phyloP scores from a whole-genome alignment of 2,113 vertebrate genomes.

The Sula dactylatra region DNA sequence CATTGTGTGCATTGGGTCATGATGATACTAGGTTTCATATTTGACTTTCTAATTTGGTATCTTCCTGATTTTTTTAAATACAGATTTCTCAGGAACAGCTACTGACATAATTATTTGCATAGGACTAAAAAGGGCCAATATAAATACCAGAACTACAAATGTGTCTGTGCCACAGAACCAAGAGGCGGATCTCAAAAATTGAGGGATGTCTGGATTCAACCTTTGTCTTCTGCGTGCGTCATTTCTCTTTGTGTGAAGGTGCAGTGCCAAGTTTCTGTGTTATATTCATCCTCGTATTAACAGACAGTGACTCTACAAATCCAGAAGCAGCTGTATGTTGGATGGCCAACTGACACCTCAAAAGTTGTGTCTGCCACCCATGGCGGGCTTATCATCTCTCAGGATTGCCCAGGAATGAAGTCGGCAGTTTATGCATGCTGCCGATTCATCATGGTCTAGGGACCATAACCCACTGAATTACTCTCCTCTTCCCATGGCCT shows the following conservation, averaged over 20 bases:
- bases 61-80: conserved; percentile 27
- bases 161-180: not conserved
- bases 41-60: conserved; percentile 41
- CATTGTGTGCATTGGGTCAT: not conserved
- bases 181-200: not conserved
- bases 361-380: not conserved
- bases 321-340: not conserved
- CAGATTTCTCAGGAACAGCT: conserved; percentile 19
- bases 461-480: not conserved
- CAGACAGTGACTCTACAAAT: not conserved
- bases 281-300: not conserved
- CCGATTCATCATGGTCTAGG: accelerated
- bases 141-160: conserved; percentile 13
- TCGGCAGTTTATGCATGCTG: accelerated
- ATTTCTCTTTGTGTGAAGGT: not conserved
- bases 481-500: not conserved
- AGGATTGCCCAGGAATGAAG: not conserved
- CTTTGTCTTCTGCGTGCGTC: not conserved
- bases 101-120: conserved; percentile 25
- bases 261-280: not conserved
- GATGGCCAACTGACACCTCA: not conserved
- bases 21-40: conserved; percentile 51
- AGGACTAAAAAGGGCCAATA: not conserved
- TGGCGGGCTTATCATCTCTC: not conserved
- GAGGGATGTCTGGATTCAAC: not conserved